phyloP scores from a whole-genome alignment of 1,140 invertebrate genomes.

The Lepidurus arcticus region DNA sequence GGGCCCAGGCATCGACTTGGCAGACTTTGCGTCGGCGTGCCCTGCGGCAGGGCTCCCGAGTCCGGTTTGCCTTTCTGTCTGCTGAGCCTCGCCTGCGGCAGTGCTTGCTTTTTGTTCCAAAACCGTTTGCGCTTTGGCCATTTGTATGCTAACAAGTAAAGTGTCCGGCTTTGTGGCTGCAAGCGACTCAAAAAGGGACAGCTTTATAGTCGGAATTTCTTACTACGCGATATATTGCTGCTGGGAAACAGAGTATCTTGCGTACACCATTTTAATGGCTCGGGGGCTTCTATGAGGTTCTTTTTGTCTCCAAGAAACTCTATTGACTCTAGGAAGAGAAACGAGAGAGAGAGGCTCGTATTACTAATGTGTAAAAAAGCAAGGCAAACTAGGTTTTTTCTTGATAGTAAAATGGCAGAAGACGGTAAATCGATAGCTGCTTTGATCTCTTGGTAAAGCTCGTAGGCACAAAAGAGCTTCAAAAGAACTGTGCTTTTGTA shows the following conservation, averaged over 20 bases:
- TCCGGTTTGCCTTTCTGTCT: background rate
- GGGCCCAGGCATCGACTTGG: constrained; percentile 2
- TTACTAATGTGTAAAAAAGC: constrained; percentile 16
- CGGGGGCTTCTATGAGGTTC: background rate
- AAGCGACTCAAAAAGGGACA: background rate
- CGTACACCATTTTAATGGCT: constrained; percentile 4
- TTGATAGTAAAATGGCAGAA: constrained; percentile 4
- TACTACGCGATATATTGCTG: background rate
- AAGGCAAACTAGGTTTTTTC: constrained; percentile 2
- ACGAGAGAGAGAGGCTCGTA: background rate
- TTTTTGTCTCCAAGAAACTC: background rate
- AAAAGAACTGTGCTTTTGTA: constrained; percentile 1
- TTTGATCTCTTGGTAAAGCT: constrained; percentile 11
- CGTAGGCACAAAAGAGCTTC: background rate
- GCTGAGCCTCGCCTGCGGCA: background rate
- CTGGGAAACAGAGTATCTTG: background rate
- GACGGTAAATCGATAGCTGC: constrained; percentile 14
- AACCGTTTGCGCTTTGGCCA: constrained; percentile 10
- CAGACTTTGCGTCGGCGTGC: constrained; percentile 3
- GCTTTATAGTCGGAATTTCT: background rate
- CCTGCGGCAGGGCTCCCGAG: background rate
- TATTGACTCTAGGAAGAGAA: constrained; percentile 1
- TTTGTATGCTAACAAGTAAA: constrained; percentile 19
- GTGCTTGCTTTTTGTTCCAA: constrained; percentile 4
- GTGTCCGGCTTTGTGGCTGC: constrained; percentile 15